Base-by-base conservation (phyloP, 2,888 invertebrate genomes). In the Nomada hirtipes region DNA sequence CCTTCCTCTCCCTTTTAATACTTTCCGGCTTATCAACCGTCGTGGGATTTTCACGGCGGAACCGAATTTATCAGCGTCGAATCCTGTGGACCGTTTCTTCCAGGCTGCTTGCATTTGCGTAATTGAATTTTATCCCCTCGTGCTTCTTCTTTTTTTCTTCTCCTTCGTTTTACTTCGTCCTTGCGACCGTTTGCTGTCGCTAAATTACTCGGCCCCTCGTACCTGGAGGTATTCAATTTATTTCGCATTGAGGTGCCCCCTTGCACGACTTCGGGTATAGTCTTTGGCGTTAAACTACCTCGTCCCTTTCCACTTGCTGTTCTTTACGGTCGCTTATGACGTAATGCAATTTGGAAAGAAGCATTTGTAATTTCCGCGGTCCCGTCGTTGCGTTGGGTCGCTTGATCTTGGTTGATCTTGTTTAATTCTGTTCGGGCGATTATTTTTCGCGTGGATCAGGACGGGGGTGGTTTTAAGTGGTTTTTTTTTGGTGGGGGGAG, bases 141-240 rank as follows among this genome's bases (percentile, higher is more conserved):
- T 70, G 65, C 47, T 55, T 59, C 20, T 47, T 36, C 69, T 64
- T 50, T 36, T 36, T 36, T 36, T 36, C 36, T 7, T 36, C 36
- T 36, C 36, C 36, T 7, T 29, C 36, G 36, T 13, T 47, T 47
- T 47, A 15, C 47, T 47, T 36, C 67, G 44, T 55, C 44, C 20
- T 7, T n/a, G 63, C 53, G 53, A n/a, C 26, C 73, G 47, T 47
- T 73, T 79, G 36, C 72, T 71, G 76, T 75, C 76, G 60, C 29
- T 76, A 80, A 84, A 83, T 86, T 83, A 77, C 86, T 72, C 76
- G 70, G 52, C 10, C 67, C 55, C 57, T n/a, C 18, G n/a, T 57
- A 20, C 11, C 57, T 53, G 9, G 4, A 18, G 36, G 36, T 42
- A 26, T 42, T 42, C 18, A n/a, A 26, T n/a, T 13, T 50, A 65